These are phyloP conservation scores for Epicauta chinensis DNA, from an alignment of 1,140 invertebrate species.

Conservation along the genomic window DNA sequence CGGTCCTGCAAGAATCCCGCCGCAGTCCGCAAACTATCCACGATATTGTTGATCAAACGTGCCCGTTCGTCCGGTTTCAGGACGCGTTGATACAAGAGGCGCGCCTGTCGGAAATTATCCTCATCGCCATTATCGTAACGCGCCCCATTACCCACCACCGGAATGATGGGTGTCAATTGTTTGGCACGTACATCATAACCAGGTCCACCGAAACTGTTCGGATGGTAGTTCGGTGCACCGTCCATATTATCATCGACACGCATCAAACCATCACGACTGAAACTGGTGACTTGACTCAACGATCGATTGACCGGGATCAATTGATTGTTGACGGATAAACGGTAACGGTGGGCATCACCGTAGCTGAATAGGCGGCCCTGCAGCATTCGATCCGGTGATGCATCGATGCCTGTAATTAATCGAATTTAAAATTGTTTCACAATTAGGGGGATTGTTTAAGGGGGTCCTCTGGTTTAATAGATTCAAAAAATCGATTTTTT, in stretches of 20 bases:
- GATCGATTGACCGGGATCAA: constrained; percentile 81
- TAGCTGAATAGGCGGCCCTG: constrained; percentile 85
- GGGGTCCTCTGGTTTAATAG: too few relatives aligned
- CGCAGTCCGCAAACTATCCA: constrained; percentile 66
- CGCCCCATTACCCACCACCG: constrained; percentile 53
- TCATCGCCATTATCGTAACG: constrained; percentile 79
- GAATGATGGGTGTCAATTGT: constrained; percentile 49
- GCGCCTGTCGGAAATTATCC: constrained; percentile 84
- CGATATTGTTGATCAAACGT: constrained; percentile 76
- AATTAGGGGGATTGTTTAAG: too few relatives aligned
- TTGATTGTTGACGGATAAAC: constrained; percentile 80
- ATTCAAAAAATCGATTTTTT: too few relatives aligned
- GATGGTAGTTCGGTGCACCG: constrained; percentile 90
- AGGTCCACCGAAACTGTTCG: constrained; percentile 90
- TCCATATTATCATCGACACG: constrained; percentile 57
- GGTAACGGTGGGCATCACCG: constrained; percentile 80
- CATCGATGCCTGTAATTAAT: constrained; percentile 55
- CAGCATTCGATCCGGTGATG: constrained; percentile 83
- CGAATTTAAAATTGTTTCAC: not conserved
- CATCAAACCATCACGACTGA: constrained; percentile 80
- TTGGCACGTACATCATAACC: constrained; percentile 50
- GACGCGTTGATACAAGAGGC: constrained; percentile 73
- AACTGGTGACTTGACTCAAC: constrained; percentile 62
- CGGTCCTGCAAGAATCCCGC: constrained; percentile 78
- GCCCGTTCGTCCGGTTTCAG: constrained; percentile 64